Percentiles rank a stretch among this genome's conserved stretches.
Conservation (phyloP, 2,797 vertebrate species). For the Centropyge bicolor region DNA sequence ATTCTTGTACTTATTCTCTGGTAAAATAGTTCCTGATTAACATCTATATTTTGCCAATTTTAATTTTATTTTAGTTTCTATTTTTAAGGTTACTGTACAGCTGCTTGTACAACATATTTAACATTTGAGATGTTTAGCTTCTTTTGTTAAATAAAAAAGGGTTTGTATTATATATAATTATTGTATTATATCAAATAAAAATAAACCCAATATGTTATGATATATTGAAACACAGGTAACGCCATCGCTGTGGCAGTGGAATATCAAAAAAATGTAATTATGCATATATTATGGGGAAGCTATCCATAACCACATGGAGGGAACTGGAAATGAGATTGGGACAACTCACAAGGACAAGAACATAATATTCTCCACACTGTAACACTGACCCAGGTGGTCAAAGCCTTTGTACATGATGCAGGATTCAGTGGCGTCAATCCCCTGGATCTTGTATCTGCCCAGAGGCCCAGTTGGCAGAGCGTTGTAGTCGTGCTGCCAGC, state of each 20-base stretch:
- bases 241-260: neutral
- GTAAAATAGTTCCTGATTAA: neutral
- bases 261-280: too few relatives aligned
- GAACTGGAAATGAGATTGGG: neutral
- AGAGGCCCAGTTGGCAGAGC: conserved; percentile 90
- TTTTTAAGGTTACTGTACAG: neutral
- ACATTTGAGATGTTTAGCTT: too few relatives aligned
- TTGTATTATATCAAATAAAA: neutral
- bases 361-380: conserved; percentile 26
- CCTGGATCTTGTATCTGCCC: conserved; percentile 92
- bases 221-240: neutral
- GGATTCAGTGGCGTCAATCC: conserved; percentile 93
- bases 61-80: too few relatives aligned
- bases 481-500: conserved; percentile 95
- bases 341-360: conserved; percentile 25
- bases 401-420: conserved; percentile 97
- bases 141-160: too few relatives aligned
- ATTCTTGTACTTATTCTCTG: neutral
- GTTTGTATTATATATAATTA: too few relatives aligned
- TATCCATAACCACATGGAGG: neutral
- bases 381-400: conserved; percentile 91
- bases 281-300: too few relatives aligned
- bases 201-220: neutral
- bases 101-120: neutral
- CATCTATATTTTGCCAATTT: conserved; percentile 6